phyloP scores from a whole-genome alignment of 2,797 vertebrate species.

The Anisognathus igniventris region DNA sequence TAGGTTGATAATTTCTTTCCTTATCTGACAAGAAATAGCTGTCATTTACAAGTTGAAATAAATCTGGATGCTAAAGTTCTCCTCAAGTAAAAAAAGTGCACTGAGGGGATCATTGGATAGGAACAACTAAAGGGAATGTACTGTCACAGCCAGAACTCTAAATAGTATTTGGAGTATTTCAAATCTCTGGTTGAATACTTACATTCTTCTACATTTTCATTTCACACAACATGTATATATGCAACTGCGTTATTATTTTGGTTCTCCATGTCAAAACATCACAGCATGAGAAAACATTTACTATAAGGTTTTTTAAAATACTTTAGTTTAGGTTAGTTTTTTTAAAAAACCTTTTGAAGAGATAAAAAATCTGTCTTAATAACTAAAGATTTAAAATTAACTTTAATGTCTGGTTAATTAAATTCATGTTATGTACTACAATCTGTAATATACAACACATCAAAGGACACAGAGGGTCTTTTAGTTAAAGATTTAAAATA shows the following conservation, averaged over 20 bases:
- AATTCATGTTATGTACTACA: neutral
- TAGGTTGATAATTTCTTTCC: neutral
- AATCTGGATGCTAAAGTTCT: neutral
- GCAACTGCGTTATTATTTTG: neutral
- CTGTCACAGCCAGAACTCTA: neutral
- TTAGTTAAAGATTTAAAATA: neutral
- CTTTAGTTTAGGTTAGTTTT: neutral
- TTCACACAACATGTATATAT: neutral
- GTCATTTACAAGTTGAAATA: neutral
- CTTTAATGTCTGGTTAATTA: neutral
- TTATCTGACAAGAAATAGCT: neutral
- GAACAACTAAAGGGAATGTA: neutral
- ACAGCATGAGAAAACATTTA: neutral
- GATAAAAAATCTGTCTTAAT: neutral
- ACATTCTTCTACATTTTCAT: neutral
- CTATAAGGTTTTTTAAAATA: neutral
- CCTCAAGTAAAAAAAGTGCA: neutral
- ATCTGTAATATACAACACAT: neutral
- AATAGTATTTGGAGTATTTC: neutral
- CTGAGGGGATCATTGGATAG: accelerated
- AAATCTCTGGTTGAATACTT: neutral
- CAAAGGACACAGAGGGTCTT: neutral
- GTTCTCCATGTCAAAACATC: neutral
- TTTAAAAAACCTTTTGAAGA: neutral
- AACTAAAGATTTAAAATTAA: neutral